Percentiles rank a stretch among this genome's conserved stretches.
phyloP scores from a whole-genome alignment of 2,888 invertebrate genomes.

The Mesoligia furuncula region DNA sequence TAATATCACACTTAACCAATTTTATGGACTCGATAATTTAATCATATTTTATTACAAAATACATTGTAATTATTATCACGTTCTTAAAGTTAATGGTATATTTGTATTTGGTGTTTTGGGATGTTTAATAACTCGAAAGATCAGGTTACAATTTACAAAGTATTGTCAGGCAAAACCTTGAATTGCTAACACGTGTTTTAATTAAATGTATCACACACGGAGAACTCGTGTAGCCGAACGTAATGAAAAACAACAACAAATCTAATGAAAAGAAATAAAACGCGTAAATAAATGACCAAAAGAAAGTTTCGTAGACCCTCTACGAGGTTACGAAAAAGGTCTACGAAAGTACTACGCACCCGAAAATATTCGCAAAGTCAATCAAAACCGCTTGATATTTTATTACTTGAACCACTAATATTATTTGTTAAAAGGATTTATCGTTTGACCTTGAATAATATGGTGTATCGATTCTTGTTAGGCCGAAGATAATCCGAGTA shows the following conservation, averaged over 20 bases:
- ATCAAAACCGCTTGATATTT: conserved; percentile 23
- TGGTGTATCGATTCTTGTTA: conserved; percentile 43
- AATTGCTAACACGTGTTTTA: conserved; percentile 14
- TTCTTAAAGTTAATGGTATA: conserved; percentile 6
- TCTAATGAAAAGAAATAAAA: neutral
- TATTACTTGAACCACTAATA: conserved; percentile 15
- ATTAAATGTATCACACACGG: conserved; percentile 29
- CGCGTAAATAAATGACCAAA: neutral
- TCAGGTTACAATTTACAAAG: conserved; percentile 11
- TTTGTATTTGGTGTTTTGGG: conserved; percentile 6
- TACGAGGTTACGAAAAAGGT: conserved; percentile 54
- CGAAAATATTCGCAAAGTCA: conserved; percentile 34
- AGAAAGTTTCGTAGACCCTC: conserved; percentile 53
- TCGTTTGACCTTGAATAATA: conserved; percentile 36
- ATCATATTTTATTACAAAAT: conserved; percentile 42
- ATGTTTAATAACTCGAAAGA: conserved; percentile 9
- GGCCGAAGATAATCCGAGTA: conserved; percentile 14
- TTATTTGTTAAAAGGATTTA: conserved; percentile 41
- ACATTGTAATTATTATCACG: conserved; percentile 23
- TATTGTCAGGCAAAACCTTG: conserved; percentile 25
- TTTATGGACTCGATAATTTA: conserved; percentile 53
- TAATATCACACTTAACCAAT: conserved; percentile 48
- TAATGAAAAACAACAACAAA: neutral
- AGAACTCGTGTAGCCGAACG: conserved; percentile 8
- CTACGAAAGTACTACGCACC: conserved; percentile 56